Evolutionary conservation across 1,140 invertebrate species (phyloP), one percentile per base, ranked within the genome.

Genomic region (Agrilus planipennis): DNA sequence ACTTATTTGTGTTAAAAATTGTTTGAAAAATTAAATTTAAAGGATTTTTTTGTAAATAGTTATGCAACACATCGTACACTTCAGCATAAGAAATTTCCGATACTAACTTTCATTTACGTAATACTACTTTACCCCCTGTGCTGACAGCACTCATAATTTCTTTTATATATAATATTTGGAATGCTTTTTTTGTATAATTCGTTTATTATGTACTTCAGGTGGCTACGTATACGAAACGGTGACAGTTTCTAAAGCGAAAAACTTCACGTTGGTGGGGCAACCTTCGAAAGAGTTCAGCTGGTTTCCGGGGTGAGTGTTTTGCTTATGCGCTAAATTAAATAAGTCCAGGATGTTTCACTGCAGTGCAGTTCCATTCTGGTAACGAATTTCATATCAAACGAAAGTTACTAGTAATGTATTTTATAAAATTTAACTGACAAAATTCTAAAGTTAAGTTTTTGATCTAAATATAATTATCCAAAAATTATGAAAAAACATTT

Each of bases 151-250:
- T n/a, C n/a, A n/a, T n/a, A n/a, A n/a, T n/a, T n/a, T n/a, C n/a
- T n/a, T n/a, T n/a, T n/a, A n/a, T n/a, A n/a, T n/a, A n/a, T 16
- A 39, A 11, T 39, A 17, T 4, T 7, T 5, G 9, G 10, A 10
- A 28, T 35, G 11, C n/a, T 38, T 20, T 42, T 29, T 16, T 56
- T 61, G 7, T n/a, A n/a, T n/a, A n/a, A n/a, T n/a, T n/a, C n/a
- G n/a, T n/a, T n/a, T n/a, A n/a, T n/a, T n/a, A n/a, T n/a, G n/a
- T n/a, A n/a, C n/a, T n/a, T n/a, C 25, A 64, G 65, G 67, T 46
- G 87, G 87, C 22, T 69, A 78, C 54, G 76, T 89, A 36, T 83
- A 87, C 58, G 87, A 90, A 58, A 87, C 81, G 1, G 62, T 89
- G 10, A 90, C 86, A 7, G 68, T 89, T 0, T 68, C 71, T 47